These are phyloP conservation scores for Stenopsyche tienmushanensis DNA, from an alignment of 1,140 invertebrate species.

Conservation along the genomic window DNA sequence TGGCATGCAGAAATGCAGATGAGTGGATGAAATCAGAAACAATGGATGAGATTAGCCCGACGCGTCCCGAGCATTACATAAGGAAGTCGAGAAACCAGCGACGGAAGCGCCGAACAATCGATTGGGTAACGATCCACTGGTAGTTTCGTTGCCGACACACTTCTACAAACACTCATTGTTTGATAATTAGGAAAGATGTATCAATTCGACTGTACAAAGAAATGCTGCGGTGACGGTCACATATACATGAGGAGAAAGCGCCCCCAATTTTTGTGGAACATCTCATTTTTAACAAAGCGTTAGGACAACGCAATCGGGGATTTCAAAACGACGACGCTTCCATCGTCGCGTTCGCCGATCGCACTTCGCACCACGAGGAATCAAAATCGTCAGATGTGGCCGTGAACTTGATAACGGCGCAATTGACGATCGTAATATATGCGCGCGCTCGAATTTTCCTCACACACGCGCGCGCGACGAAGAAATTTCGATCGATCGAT, in stretches of 20 bases:
- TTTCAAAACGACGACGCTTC: not conserved
- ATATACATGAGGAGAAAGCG: conserved; percentile 14
- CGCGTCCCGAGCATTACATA: no score
- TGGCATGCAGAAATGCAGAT: no score
- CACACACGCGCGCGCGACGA: not conserved
- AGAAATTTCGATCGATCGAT: not conserved
- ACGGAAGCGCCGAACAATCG: no score
- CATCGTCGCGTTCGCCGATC: no score
- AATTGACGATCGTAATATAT: not conserved
- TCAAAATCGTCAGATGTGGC: no score
- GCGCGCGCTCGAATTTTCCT: not conserved
- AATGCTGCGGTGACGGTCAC: not conserved
- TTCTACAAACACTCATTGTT: not conserved
- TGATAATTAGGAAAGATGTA: not conserved
- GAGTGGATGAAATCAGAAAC: no score
- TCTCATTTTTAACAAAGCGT: conserved; percentile 16
- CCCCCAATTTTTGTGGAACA: conserved; percentile 21
- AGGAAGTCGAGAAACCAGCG: no score
- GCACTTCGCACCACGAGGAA: no score
- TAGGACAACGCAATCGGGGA: not conserved
- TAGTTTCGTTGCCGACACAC: not conserved
- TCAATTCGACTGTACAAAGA: not conserved
- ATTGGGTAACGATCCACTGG: not conserved
- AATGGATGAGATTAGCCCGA: no score
- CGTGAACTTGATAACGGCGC: not conserved